phyloP scores from a whole-genome alignment of 2,797 vertebrate genomes.

The Nannoperca australis region DNA sequence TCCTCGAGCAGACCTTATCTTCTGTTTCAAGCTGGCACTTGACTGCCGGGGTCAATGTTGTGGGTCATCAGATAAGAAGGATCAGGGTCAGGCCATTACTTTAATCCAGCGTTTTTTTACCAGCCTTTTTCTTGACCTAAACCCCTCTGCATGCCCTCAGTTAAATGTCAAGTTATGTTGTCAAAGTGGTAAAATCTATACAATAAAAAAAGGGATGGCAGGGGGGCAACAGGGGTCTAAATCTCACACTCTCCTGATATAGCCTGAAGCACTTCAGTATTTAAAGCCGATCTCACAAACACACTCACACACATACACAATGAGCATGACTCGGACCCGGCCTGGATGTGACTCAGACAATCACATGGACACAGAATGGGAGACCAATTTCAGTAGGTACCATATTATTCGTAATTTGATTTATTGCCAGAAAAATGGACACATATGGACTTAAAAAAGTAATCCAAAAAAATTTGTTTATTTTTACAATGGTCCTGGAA shows the following conservation, averaged over 20 bases:
- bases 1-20: conserved; percentile 53
- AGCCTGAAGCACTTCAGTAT: conserved; percentile 63
- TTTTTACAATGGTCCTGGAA: neutral
- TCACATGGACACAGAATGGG: conserved; percentile 15
- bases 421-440: neutral
- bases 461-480: neutral
- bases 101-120: conserved; percentile 64
- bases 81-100: conserved; percentile 74
- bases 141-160: conserved; percentile 14
- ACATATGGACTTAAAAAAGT: neutral
- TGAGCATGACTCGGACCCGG: conserved; percentile 33
- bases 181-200: conserved; percentile 34
- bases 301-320: conserved; percentile 22
- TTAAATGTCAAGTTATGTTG: conserved; percentile 27
- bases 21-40: conserved; percentile 63
- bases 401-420: neutral
- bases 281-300: conserved; percentile 29
- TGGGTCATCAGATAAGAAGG: conserved; percentile 81
- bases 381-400: conserved; percentile 13
- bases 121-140: conserved; percentile 44
- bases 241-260: conserved; percentile 75
- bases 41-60: conserved; percentile 75
- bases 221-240: conserved; percentile 56
- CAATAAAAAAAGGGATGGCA: conserved; percentile 51
- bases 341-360: conserved; percentile 36